Conservation (phyloP, 2,888 invertebrate genomes). For the Cephus pulcher region DNA sequence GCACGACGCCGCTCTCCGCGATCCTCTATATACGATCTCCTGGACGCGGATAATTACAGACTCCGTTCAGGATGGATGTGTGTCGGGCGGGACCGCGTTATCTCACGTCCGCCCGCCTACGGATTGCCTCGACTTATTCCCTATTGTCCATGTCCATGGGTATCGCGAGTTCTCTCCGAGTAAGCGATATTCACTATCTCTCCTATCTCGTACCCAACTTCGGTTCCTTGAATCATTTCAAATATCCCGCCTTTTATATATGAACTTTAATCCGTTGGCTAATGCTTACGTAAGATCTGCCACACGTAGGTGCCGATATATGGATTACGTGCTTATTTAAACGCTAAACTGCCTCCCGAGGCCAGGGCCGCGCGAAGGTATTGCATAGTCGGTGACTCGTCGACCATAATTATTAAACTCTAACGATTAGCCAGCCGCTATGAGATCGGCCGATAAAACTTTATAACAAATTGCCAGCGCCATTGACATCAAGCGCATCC, state of each 20-base stretch:
- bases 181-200: not conserved
- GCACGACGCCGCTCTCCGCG: conserved; percentile 4
- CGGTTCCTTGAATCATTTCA: not conserved
- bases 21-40: conserved; percentile 27
- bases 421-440: conserved; percentile 29
- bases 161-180: not conserved
- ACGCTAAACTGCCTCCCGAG: not conserved
- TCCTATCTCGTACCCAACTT: not conserved
- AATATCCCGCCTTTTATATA: not conserved
- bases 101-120: conserved; percentile 50
- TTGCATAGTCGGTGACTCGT: not conserved
- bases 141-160: conserved; percentile 24
- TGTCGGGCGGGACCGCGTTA: conserved; percentile 51
- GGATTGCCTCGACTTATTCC: conserved; percentile 31
- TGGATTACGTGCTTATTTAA: not conserved
- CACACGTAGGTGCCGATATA: not conserved
- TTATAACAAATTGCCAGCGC: conserved; percentile 24
- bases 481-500: conserved; percentile 15
- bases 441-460: conserved; percentile 27
- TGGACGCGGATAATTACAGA: conserved; percentile 58
- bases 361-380: not conserved
- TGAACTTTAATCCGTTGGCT: not conserved
- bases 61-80: conserved; percentile 51
- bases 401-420: conserved; percentile 28
- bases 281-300: not conserved